Conservation (phyloP, 1,140 invertebrate genomes). For the Hyphantria cunea region DNA sequence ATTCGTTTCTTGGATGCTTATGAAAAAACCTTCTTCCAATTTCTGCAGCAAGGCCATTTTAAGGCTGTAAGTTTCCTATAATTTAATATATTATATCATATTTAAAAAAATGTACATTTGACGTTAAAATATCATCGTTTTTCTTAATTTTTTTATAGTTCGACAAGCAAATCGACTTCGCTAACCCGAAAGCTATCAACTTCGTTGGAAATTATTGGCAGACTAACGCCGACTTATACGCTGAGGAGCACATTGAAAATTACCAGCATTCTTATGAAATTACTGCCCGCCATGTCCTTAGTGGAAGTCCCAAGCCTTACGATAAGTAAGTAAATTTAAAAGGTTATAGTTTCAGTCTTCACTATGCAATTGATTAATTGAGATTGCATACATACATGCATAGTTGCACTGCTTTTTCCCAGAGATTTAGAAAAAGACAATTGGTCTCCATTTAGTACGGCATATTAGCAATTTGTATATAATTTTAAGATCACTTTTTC, state of each 20-base stretch:
- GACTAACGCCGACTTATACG: conserved; percentile 79
- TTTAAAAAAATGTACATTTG: background rate
- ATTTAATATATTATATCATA: background rate
- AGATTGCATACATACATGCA: no score
- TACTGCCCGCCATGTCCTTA: no score
- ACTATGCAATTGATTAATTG: no score
- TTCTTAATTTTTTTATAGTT: conserved; percentile 55
- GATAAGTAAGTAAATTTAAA: conserved; percentile 53
- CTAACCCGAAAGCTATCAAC: conserved; percentile 80
- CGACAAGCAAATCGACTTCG: conserved; percentile 68
- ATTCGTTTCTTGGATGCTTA: conserved; percentile 61
- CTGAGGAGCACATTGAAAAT: conserved; percentile 2
- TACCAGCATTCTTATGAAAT: conserved; percentile 81
- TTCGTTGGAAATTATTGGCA: conserved; percentile 85
- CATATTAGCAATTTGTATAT: no score
- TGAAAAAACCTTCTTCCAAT: conserved; percentile 64
- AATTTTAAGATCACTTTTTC: no score
- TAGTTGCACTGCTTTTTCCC: no score
- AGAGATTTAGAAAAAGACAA: no score
- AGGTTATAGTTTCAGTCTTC: no score
- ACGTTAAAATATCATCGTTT: no score
- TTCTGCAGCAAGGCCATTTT: conserved; percentile 58
- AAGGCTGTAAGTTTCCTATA: conserved; percentile 56
- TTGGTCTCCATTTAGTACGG: no score
- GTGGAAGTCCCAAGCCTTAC: conserved; percentile 52